These are phyloP conservation scores for Yponomeuta cagnagella DNA, from an alignment of 2,888 invertebrate species.

Conservation along the genomic window DNA sequence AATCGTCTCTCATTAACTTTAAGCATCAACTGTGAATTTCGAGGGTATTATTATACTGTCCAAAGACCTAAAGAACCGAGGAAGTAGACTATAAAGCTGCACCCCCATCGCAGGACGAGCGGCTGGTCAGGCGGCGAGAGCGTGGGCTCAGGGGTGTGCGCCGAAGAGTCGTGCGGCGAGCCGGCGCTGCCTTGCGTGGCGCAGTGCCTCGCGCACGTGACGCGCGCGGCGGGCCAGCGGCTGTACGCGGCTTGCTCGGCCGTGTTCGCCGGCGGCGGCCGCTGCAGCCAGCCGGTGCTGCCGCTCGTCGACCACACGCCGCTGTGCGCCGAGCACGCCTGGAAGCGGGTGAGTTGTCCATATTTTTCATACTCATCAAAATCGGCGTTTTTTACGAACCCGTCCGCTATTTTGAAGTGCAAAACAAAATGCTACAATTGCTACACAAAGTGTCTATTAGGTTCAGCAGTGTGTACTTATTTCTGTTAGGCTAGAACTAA, in stretches of 20 bases:
- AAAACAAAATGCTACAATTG: no score
- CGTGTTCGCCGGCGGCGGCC: conserved; percentile 66
- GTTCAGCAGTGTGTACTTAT: no score
- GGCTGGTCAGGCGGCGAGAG: conserved; percentile 61
- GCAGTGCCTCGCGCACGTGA: conserved; percentile 90
- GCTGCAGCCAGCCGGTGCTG: conserved; percentile 63
- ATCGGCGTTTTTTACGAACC: no score
- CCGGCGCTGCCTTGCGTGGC: conserved; percentile 82
- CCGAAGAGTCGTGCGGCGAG: conserved; percentile 43
- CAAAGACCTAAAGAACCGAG: no score
- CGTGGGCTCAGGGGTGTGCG: conserved; percentile 34
- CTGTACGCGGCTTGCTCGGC: conserved; percentile 73
- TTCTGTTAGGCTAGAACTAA: no score
- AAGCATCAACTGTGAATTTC: no score
- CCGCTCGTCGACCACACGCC: conserved; percentile 80
- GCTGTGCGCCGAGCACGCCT: conserved; percentile 89
- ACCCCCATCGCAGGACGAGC: not conserved
- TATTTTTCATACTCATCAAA: no score
- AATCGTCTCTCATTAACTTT: no score
- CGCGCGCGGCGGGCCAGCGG: conserved; percentile 88
- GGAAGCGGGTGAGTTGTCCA: conserved; percentile 77
- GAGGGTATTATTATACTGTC: no score
- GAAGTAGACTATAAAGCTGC: no score
- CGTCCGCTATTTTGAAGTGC: no score
- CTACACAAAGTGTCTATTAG: no score